Evolutionary conservation across 2,888 invertebrate genomes (phyloP).

Genomic region (Notodonta ziczac): DNA sequence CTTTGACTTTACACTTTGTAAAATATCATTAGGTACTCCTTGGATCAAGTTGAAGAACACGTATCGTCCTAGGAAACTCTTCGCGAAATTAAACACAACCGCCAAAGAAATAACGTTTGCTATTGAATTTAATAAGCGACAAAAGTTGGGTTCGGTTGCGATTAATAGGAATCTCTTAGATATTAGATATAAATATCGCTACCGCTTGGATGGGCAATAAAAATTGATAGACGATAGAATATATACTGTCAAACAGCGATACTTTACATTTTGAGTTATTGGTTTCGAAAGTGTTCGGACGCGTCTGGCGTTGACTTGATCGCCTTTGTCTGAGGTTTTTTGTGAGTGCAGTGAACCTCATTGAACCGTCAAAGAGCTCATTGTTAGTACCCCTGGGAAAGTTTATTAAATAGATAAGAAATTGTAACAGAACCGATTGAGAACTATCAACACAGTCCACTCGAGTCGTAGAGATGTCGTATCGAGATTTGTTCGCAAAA

Average conservation of each 20-base stretch:
- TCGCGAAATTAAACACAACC: constrained; percentile 8
- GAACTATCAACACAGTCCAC: constrained; percentile 4
- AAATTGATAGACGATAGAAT: constrained; percentile 29
- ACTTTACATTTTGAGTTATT: constrained; percentile 30
- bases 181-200: constrained; percentile 15
- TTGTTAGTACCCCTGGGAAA: constrained; percentile 57
- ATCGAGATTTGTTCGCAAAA: constrained; percentile 5
- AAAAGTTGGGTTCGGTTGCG: neutral
- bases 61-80: constrained; percentile 4
- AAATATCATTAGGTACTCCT: neutral
- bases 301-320: constrained; percentile 31
- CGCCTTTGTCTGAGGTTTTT: constrained; percentile 40
- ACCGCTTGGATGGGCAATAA: constrained; percentile 22
- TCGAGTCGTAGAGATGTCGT: neutral
- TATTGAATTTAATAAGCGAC: neutral
- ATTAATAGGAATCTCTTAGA: constrained; percentile 9
- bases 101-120: neutral
- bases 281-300: constrained; percentile 33
- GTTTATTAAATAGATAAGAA: constrained; percentile 47
- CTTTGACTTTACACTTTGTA: constrained; percentile 40
- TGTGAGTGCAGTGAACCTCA: constrained; percentile 33
- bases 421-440: constrained; percentile 32
- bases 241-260: constrained; percentile 9
- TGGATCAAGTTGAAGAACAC: constrained; percentile 9
- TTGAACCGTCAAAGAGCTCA: constrained; percentile 48